These are phyloP conservation scores for Archocentrus centrarchus DNA, from an alignment of 2,113 vertebrate genomes.

Conservation along the genomic window DNA sequence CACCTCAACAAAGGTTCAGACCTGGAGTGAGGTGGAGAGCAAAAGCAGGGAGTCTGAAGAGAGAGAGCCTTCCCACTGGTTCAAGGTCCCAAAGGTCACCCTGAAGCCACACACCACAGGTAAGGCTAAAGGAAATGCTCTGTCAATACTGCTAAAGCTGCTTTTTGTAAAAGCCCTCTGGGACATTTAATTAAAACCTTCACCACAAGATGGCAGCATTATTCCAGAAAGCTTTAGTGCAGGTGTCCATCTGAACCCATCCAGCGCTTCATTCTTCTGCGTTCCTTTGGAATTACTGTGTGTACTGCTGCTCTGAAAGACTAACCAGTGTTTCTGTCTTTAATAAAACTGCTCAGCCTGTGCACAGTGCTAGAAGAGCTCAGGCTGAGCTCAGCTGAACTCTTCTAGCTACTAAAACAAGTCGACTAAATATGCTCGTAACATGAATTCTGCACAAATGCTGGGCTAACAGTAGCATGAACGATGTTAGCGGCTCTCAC, in stretches of 20 bases:
- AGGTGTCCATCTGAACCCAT: background rate
- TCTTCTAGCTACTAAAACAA: too few species aligned
- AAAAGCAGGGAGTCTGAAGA: constrained; percentile 51
- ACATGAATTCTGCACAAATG: too few species aligned
- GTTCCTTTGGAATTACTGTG: background rate
- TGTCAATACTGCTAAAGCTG: rapidly evolving
- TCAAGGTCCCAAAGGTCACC: constrained; percentile 84
- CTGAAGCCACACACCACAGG: constrained; percentile 83
- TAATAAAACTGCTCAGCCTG: background rate
- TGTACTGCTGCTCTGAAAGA: background rate
- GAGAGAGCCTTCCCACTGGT: constrained; percentile 81
- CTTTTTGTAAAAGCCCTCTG: background rate
- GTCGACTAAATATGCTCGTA: too few species aligned
- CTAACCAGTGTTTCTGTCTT: background rate
- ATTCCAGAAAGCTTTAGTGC: background rate
- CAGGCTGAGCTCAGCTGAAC: too few species aligned
- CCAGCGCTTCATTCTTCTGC: background rate
- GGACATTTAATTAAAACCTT: background rate
- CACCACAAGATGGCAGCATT: background rate
- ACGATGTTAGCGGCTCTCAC: too few species aligned
- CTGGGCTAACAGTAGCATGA: too few species aligned
- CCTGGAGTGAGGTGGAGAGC: constrained; percentile 57
- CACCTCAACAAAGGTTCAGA: constrained; percentile 61
- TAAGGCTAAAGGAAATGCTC: constrained; percentile 12
- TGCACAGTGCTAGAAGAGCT: too few species aligned